Conservation (phyloP, 2,113 vertebrate species). For the Casuarius casuarius region DNA sequence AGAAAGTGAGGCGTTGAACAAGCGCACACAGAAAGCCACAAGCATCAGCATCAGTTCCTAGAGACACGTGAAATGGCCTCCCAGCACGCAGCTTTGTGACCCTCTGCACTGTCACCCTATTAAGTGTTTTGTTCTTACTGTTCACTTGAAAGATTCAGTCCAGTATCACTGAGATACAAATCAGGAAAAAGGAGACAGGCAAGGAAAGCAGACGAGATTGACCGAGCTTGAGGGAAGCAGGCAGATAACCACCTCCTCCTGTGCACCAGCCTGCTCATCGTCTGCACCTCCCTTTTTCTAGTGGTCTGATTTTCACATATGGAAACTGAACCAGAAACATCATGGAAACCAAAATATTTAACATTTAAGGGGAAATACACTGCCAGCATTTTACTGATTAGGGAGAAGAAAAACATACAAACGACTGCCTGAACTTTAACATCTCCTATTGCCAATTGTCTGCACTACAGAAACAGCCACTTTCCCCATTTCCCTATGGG, state of each 20-base stretch:
- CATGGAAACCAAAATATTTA: accelerated
- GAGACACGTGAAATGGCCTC: neutral
- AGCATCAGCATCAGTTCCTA: neutral
- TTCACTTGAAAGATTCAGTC: neutral
- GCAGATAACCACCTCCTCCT: accelerated
- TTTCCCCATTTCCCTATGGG: neutral
- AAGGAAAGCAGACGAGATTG: neutral
- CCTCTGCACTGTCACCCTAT: accelerated
- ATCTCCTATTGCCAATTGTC: accelerated
- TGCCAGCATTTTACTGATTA: neutral
- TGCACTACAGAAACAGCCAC: neutral
- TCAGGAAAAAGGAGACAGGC: neutral
- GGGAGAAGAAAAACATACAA: neutral
- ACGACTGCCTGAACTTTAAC: neutral
- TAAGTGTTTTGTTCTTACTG: neutral
- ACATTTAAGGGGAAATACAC: neutral
- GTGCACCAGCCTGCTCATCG: neutral
- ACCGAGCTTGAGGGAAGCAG: neutral
- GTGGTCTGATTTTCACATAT: accelerated
- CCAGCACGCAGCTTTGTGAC: neutral
- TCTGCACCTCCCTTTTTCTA: neutral
- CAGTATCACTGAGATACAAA: neutral
- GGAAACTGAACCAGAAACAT: neutral
- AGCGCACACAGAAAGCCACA: neutral
- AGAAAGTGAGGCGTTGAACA: neutral